Percentiles rank a stretch among this genome's conserved stretches.
These are phyloP conservation scores for Pandemis corylana DNA, from an alignment of 2,888 invertebrate genomes.

Conservation along the genomic window DNA sequence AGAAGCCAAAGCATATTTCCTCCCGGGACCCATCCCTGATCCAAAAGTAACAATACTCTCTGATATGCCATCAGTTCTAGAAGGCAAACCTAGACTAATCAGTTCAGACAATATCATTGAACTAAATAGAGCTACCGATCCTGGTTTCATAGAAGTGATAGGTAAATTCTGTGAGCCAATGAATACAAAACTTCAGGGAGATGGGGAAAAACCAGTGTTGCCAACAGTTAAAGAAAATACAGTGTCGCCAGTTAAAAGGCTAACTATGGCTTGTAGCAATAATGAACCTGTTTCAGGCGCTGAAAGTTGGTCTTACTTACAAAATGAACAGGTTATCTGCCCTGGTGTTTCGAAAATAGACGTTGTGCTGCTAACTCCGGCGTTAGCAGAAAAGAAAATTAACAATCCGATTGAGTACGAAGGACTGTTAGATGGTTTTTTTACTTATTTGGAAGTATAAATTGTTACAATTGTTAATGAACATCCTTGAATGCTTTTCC, in stretches of 20 bases:
- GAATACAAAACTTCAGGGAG: neutral
- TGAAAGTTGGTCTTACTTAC: neutral
- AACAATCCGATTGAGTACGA: slow-evolving; percentile 15
- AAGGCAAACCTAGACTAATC: neutral
- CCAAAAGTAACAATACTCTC: slow-evolving; percentile 16
- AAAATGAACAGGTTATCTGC: slow-evolving; percentile 3
- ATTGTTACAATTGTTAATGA: no score
- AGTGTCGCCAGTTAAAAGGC: neutral
- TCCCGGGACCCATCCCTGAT: slow-evolving; percentile 4
- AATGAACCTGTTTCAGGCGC: neutral
- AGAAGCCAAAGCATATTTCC: slow-evolving; percentile 12
- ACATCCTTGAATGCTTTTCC: no score
- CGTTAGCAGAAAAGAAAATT: neutral
- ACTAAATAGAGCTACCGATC: neutral
- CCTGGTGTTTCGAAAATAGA: slow-evolving; percentile 17
- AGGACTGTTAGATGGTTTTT: slow-evolving; percentile 8
- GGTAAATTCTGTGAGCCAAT: neutral
- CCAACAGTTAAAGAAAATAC: neutral
- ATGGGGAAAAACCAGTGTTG: neutral
- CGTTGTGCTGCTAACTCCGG: neutral
- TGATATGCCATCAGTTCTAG: neutral
- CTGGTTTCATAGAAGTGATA: slow-evolving; percentile 10
- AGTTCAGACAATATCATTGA: neutral
- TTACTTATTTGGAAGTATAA: neutral
- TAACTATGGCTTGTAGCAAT: slow-evolving; percentile 5